Evolutionary conservation across 2,888 invertebrate genomes (phyloP).

Genomic region (Apotomis capreana): DNA sequence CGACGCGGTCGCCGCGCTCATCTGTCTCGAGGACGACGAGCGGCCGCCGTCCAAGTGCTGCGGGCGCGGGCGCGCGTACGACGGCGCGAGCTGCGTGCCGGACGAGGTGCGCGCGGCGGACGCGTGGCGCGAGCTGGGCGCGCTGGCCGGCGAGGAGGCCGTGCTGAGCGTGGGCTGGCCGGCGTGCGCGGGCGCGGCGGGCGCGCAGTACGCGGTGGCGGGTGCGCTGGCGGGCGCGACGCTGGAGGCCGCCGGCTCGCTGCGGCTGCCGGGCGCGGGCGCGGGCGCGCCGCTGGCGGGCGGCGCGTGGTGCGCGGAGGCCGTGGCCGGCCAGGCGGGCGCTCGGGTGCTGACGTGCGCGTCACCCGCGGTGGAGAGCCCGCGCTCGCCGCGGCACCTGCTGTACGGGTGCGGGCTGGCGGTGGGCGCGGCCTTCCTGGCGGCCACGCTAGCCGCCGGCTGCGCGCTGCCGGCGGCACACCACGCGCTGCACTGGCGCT

Average conservation of each 20-base stretch:
- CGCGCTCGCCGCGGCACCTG: conserved; percentile 79
- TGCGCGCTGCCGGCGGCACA: conserved; percentile 91
- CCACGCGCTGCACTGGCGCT: conserved; percentile 94
- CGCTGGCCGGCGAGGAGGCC: conserved; percentile 59
- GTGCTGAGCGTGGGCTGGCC: conserved; percentile 81
- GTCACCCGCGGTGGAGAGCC: conserved; percentile 82
- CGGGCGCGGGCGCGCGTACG: conserved; percentile 85
- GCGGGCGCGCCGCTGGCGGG: conserved; percentile 57
- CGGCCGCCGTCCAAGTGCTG: conserved; percentile 86
- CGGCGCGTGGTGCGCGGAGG: conserved; percentile 60
- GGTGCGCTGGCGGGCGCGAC: conserved; percentile 81
- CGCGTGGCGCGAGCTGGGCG: conserved; percentile 65
- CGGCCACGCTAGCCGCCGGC: conserved; percentile 90
- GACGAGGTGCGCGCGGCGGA: conserved; percentile 55
- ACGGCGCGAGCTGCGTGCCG: conserved; percentile 79
- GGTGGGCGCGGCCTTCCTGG: conserved; percentile 91
- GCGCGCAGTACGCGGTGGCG: conserved; percentile 81
- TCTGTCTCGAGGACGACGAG: conserved; percentile 81
- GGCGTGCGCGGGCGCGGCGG: conserved; percentile 75
- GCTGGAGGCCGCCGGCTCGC: conserved; percentile 81
- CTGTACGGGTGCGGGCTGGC: conserved; percentile 91
- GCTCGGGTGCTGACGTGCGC: conserved; percentile 72
- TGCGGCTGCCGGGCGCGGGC: conserved; percentile 73
- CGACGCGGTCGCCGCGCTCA: conserved; percentile 85
- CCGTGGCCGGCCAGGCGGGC: conserved; percentile 82